Percentiles rank a stretch among this genome's conserved stretches.
Conservation (phyloP, 2,113 vertebrate genomes). For the Hyaena hyaena region DNA sequence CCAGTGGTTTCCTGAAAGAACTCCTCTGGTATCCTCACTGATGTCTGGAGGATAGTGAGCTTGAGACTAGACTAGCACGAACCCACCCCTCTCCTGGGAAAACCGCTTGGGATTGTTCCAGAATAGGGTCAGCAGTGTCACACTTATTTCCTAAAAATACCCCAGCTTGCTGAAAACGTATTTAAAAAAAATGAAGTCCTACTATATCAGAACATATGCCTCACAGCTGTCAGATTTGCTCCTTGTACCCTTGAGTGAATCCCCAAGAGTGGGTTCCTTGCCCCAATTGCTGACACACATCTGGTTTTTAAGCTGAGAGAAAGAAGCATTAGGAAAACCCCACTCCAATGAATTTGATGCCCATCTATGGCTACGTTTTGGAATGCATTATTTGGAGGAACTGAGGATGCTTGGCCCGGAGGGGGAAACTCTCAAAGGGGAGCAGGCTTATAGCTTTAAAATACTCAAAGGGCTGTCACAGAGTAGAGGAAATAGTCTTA, state of each 20-base stretch:
- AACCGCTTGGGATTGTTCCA: not conserved
- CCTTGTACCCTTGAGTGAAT: not conserved
- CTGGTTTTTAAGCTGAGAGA: not conserved
- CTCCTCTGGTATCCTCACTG: not conserved
- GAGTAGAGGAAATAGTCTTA: conserved; percentile 2
- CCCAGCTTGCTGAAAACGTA: not conserved
- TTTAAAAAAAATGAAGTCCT: not conserved
- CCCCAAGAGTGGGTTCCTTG: not conserved
- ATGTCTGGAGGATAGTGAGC: not conserved
- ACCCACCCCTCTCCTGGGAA: not conserved
- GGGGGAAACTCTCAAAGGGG: not conserved
- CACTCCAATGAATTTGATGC: not conserved
- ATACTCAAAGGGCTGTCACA: not conserved
- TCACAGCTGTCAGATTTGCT: not conserved
- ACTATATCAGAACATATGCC: not conserved
- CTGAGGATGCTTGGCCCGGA: not conserved
- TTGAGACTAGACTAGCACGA: not conserved
- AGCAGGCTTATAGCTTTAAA: not conserved
- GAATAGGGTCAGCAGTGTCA: not conserved
- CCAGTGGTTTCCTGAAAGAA: not conserved
- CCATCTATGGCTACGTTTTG: not conserved
- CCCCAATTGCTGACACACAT: not conserved
- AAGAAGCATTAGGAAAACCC: not conserved
- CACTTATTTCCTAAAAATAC: conserved; percentile 49
- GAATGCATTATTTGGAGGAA: not conserved